Conservation (phyloP, 2,113 vertebrate genomes). For the Suricata suricatta region DNA sequence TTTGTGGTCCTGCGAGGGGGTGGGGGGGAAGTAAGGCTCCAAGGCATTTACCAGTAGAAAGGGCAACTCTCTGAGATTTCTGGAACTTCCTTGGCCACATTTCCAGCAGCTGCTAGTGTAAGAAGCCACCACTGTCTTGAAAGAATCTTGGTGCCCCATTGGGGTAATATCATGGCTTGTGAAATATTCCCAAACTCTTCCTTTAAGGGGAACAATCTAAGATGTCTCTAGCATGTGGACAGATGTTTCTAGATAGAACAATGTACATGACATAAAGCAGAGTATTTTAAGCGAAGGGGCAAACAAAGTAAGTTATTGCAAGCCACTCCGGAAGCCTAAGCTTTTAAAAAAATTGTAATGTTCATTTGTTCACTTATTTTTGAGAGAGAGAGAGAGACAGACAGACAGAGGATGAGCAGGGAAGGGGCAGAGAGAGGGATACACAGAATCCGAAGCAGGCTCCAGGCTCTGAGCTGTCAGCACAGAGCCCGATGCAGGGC, state of each 20-base stretch:
- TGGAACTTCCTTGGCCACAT: not conserved
- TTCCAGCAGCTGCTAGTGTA: not conserved
- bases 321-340: not conserved
- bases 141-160: not conserved
- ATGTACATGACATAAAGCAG: not conserved
- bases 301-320: not conserved
- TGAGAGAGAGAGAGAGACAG: too few species aligned
- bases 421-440: too few species aligned
- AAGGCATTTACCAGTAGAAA: not conserved
- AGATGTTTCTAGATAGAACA: not conserved
- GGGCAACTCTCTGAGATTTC: not conserved
- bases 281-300: not conserved
- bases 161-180: not conserved
- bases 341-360: not conserved
- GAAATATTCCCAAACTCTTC: not conserved
- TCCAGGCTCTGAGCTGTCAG: too few species aligned
- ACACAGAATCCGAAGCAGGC: too few species aligned
- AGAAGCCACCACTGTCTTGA: not conserved
- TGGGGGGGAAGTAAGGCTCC: not conserved
- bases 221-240: not conserved
- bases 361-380: too few species aligned
- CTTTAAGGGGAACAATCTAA: not conserved
- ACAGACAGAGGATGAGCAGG: too few species aligned
- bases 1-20: not conserved
- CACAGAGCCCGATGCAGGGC: too few species aligned